Evolutionary conservation across 1,140 invertebrate genomes (phyloP).

Genomic region (Hormaphis cornu): DNA sequence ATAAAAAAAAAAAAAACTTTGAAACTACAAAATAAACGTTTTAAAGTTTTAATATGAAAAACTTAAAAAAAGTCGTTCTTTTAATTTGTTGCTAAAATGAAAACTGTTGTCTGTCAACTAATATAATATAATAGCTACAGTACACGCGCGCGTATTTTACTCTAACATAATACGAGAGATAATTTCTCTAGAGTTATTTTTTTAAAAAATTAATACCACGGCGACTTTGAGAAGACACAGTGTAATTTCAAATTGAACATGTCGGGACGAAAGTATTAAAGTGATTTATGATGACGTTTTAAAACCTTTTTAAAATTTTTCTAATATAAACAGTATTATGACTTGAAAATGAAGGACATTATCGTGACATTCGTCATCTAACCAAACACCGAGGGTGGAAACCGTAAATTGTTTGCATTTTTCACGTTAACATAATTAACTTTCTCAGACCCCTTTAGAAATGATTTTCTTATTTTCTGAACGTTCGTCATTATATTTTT

Average conservation of each 20-base stretch:
- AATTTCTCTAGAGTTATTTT: background rate
- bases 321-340: background rate
- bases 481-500: no score
- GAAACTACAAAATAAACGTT: no score
- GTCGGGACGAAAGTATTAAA: background rate
- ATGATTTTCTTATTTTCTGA: no score
- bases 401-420: background rate
- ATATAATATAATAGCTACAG: no score
- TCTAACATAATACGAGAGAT: background rate
- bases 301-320: background rate
- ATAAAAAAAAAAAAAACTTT: no score
- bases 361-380: background rate
- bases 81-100: background rate
- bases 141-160: background rate
- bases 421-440: background rate
- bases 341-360: background rate
- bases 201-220: slow-evolving; percentile 10
- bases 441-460: background rate
- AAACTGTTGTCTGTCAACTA: slow-evolving; percentile 10
- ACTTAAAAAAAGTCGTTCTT: no score
- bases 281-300: background rate
- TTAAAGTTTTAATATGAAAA: no score
- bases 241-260: slow-evolving; percentile 11
- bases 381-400: background rate
- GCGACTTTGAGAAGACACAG: background rate